Conservation (phyloP, 2,113 vertebrate genomes). For the Psilopogon haemacephalus region DNA sequence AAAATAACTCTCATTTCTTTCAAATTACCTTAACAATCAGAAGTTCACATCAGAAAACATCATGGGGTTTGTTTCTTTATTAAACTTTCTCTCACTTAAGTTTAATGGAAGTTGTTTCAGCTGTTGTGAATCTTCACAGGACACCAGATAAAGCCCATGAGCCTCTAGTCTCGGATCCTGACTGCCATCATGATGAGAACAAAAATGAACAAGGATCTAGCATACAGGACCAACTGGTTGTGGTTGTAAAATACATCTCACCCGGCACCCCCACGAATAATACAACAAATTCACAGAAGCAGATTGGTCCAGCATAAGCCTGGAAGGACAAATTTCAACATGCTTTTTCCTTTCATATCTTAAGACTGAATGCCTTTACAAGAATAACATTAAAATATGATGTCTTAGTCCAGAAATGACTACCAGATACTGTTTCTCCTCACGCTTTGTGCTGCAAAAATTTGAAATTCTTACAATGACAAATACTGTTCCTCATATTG, state of each 20-base stretch:
- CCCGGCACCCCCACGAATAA: neutral
- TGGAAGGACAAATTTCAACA: neutral
- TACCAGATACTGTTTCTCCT: neutral
- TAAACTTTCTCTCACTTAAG: neutral
- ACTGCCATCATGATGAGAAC: neutral
- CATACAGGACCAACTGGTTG: neutral
- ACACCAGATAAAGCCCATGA: neutral
- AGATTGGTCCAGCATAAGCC: accelerated
- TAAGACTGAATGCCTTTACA: neutral
- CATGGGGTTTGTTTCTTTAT: neutral
- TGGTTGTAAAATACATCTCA: neutral
- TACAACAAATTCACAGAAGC: neutral
- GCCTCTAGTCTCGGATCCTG: neutral
- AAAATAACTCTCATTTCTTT: neutral
- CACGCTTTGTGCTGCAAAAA: neutral
- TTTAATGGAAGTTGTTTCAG: neutral
- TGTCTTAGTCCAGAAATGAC: neutral
- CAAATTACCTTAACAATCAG: neutral
- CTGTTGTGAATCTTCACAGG: neutral
- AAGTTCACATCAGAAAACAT: neutral
- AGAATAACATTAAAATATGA: neutral
- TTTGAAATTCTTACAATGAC: neutral
- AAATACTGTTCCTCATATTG: neutral
- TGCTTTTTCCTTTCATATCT: neutral
- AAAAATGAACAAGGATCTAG: neutral